Base-by-base conservation (phyloP, 2,888 invertebrate genomes). In the Eupithecia exiguata region DNA sequence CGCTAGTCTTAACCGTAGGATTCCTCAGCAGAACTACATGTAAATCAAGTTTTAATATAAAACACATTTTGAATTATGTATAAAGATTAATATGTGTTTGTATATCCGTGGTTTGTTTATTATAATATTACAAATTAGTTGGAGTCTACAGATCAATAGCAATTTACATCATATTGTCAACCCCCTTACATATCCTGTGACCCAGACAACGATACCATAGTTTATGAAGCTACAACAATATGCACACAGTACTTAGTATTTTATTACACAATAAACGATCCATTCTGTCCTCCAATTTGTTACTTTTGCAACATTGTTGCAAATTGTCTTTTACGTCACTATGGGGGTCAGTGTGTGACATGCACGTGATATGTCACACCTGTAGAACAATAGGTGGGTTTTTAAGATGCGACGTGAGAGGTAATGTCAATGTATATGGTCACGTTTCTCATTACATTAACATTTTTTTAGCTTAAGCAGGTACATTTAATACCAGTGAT, bases 301-400 rank as follows among this genome's bases (percentile, higher is more conserved):
- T 77, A 72, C 74, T 80, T 79, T 77, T 79, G 80, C 78, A 81
- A 82, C 79, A 76, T 74, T 81, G 76, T 81, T 81, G 80, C 79
- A 68, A 83, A 78, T 81, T 82, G 80, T 80, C 74, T 78, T 76
- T 80, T 74, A 77, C 79, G 79, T 82, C 78, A 78, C 76, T 78
- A 80, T 78, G 69, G 79, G 71, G 75, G 74, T 80, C 77, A 77
- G 67, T 71, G 73, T 76, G 78, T 79, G 79, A 80, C 74, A 74
- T 46, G 78, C 80, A 81, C 82, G 82, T 82, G 82, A 82, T 81
- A 80, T 81, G 80, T 76, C 82, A 80, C 70, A 77, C 65, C 67
- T 75, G 53, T 25, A 70, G 14, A 70, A 75, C 71, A 77, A 74
- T 74, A 71, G 70, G 21, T 30, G 36, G 35, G 38, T 65, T 21